Percentiles rank a stretch among this genome's conserved stretches.
Conservation (phyloP, 2,797 vertebrate genomes). For the Acanthis flammea region DNA sequence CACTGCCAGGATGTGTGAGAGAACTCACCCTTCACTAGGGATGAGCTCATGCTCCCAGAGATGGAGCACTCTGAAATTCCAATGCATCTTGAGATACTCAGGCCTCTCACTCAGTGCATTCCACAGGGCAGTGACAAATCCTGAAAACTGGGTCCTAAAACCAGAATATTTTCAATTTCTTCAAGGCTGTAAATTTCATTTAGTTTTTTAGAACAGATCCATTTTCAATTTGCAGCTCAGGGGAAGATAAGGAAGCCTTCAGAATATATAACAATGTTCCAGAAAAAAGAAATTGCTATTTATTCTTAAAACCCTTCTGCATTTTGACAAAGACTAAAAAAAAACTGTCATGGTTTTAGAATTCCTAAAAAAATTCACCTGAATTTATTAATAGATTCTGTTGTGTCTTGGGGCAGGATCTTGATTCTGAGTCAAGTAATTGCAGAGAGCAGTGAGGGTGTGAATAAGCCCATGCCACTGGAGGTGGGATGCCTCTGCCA, state of each 20-base stretch:
- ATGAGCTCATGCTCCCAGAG: background rate
- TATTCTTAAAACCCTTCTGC: background rate
- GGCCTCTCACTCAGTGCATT: background rate
- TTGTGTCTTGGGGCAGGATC: background rate
- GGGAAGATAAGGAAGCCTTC: background rate
- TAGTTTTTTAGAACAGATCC: conserved; percentile 4
- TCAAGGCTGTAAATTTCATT: background rate
- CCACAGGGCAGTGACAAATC: background rate
- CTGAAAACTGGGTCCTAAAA: background rate
- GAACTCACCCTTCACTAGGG: background rate
- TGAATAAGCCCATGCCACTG: background rate
- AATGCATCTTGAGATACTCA: background rate
- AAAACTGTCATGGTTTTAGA: background rate
- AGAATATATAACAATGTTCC: background rate
- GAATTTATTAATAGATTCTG: background rate
- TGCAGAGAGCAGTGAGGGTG: background rate
- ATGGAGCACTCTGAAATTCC: background rate
- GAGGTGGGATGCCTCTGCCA: background rate
- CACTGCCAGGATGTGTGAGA: background rate
- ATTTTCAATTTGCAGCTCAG: conserved; percentile 10
- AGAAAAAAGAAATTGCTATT: conserved; percentile 37
- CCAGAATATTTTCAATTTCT: background rate
- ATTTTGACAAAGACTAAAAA: background rate
- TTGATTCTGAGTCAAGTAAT: background rate
- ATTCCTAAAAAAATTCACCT: background rate